A percentile compares a stretch with the other conserved stretches of the same genome.
Evolutionary conservation across 1,140 invertebrate species (phyloP).

Genomic region (Zaprionus tsacasi): DNA sequence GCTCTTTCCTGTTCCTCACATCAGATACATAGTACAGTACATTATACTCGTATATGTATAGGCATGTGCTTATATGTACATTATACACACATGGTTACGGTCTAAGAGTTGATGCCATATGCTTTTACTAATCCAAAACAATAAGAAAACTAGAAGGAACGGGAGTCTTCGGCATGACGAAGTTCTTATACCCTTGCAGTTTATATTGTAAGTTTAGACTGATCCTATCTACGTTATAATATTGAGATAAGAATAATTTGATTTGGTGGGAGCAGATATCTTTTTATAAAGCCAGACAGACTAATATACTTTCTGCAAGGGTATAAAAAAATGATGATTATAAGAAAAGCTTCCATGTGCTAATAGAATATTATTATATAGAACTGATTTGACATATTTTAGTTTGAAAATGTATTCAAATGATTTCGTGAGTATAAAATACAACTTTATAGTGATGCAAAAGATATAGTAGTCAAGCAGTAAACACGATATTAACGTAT

Average conservation of each 20-base stretch:
- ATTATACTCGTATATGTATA: slow-evolving; percentile 2
- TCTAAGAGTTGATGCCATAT: slow-evolving; percentile 29
- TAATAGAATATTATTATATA: background rate
- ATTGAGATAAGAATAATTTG: too few relatives aligned
- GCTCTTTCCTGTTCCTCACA: slow-evolving; percentile 11
- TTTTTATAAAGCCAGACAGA: too few relatives aligned
- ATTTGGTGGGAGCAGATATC: too few relatives aligned
- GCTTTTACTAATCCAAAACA: slow-evolving; percentile 63
- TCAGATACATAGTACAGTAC: slow-evolving; percentile 21
- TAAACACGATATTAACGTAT: too few relatives aligned
- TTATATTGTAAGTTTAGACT: background rate
- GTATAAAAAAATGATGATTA: background rate
- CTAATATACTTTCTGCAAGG: background rate
- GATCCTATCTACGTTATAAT: too few relatives aligned
- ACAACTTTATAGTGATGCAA: background rate
- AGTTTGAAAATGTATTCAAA: background rate
- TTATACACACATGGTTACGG: slow-evolving; percentile 34
- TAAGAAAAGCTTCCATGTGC: background rate
- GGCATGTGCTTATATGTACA: slow-evolving; percentile 30
- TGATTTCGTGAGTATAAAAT: background rate
- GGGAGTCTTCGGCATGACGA: background rate
- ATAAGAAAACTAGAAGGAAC: slow-evolving; percentile 4
- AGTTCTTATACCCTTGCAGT: background rate
- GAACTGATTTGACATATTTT: background rate
- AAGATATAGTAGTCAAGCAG: background rate